A percentile compares a stretch with the other conserved stretches of the same genome.
Conservation (phyloP, 1,140 invertebrate genomes). For the Trichonephila inaurata region DNA sequence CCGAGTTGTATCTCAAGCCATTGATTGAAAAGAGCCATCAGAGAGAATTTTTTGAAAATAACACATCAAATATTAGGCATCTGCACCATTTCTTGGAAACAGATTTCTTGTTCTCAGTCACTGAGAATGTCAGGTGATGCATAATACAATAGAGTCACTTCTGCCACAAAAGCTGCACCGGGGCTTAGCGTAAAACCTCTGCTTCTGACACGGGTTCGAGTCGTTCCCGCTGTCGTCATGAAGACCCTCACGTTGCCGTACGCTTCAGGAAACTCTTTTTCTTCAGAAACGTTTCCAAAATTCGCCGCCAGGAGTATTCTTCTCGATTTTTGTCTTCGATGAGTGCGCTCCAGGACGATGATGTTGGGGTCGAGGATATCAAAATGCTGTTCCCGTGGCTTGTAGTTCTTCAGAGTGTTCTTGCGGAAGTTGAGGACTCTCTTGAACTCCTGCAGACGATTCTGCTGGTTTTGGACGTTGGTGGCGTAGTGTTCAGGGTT, state of each 20-base stretch:
- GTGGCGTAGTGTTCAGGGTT: slow-evolving; percentile 72
- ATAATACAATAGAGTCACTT: slow-evolving; percentile 35
- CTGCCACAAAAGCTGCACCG: slow-evolving; percentile 61
- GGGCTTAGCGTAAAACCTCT: slow-evolving; percentile 43
- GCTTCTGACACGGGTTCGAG: slow-evolving; percentile 32
- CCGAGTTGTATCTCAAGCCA: not conserved
- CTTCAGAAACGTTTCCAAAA: slow-evolving; percentile 50
- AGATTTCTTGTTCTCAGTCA: not conserved
- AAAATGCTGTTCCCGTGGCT: not conserved
- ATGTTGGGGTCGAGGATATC: slow-evolving; percentile 50
- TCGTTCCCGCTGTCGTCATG: not conserved
- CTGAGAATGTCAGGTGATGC: not conserved
- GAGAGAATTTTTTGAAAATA: not conserved
- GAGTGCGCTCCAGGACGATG: slow-evolving; percentile 52
- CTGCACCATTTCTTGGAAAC: not conserved
- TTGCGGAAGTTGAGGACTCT: not conserved
- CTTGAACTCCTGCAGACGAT: not conserved
- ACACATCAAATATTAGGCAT: not conserved
- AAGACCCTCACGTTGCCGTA: slow-evolving; percentile 16
- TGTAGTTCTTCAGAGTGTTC: not conserved
- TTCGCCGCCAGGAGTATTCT: slow-evolving; percentile 48
- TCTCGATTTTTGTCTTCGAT: not conserved
- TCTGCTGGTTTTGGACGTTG: slow-evolving; percentile 72
- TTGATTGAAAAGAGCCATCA: not conserved
- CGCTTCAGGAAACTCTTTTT: slow-evolving; percentile 51